phyloP scores from a whole-genome alignment of 92 coral and sea anemone species.

The Parazoanthus atlanticus region DNA sequence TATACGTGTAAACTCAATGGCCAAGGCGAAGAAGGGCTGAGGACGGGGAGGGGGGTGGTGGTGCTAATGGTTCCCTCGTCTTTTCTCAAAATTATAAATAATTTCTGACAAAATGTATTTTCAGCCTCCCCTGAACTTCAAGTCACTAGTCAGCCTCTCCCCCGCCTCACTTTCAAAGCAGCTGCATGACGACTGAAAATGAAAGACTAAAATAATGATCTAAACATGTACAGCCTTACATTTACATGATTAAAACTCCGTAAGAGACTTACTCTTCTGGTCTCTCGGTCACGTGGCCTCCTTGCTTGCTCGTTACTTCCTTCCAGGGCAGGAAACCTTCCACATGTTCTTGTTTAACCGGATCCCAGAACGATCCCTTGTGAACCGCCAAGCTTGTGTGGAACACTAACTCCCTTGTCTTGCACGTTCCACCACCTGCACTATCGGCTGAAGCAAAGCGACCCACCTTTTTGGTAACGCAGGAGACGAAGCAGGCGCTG shows the following conservation, averaged over 20 bases:
- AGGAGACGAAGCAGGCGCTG: background rate
- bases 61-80: no score
- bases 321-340: background rate
- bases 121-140: no score
- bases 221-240: no score
- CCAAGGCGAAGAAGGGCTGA: no score
- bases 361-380: background rate
- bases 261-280: background rate
- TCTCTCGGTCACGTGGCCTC: background rate
- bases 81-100: no score
- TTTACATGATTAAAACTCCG: background rate
- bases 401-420: background rate
- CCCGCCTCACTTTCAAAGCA: no score
- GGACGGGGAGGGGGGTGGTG: no score
- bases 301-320: background rate
- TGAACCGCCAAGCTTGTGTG: background rate
- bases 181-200: no score
- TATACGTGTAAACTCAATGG: no score
- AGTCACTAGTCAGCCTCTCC: no score
- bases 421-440: background rate
- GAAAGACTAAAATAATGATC: no score
- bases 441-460: background rate
- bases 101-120: no score
- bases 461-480: background rate
- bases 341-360: background rate